These are phyloP conservation scores for Furcifer pardalis DNA, from an alignment of 2,797 vertebrate species.

Conservation along the genomic window DNA sequence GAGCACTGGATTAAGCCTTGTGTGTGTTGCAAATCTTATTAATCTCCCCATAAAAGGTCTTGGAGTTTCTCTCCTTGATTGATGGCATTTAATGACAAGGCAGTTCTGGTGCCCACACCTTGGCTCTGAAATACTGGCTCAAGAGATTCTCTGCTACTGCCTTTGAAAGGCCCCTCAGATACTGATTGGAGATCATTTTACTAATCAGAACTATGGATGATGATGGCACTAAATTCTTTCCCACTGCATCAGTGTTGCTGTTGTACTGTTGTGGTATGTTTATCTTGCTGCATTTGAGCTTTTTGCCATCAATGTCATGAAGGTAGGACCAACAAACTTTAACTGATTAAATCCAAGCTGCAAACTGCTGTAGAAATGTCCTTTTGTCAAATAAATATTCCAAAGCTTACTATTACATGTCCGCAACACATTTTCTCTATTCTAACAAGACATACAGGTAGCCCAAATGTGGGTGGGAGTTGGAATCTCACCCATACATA, in stretches of 20 bases:
- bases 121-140: not conserved
- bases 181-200: no score
- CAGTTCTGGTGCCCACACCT: not conserved
- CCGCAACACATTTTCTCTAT: conserved; percentile 11
- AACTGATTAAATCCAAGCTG: not conserved
- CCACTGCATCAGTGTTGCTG: no score
- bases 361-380: conserved; percentile 55
- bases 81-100: not conserved
- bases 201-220: no score
- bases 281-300: not conserved
- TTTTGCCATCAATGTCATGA: not conserved
- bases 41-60: not conserved
- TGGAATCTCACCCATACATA: not conserved
- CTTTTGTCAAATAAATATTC: conserved; percentile 68
- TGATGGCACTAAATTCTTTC: no score
- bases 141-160: not conserved
- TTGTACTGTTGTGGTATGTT: no score
- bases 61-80: not conserved
- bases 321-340: no score
- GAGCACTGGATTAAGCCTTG: not conserved
- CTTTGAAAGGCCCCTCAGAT: not conserved
- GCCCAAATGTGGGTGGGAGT: not conserved
- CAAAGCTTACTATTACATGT: conserved; percentile 44
- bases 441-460: not conserved
- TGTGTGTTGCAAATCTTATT: not conserved